Conservation (phyloP, 2,888 invertebrate genomes). For the Phragmatobia fuliginosa region DNA sequence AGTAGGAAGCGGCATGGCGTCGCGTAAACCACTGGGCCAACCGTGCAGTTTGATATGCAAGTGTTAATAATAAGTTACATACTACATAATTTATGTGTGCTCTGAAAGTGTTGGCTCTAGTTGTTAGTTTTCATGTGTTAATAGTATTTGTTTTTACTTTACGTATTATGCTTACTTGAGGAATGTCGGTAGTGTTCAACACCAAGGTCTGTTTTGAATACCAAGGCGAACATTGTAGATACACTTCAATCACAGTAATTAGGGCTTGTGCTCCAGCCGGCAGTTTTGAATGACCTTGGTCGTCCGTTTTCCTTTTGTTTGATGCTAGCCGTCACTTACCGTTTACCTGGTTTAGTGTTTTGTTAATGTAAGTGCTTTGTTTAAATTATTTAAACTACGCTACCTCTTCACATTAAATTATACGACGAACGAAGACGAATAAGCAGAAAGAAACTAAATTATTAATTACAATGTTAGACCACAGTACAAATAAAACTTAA, state of each 20-base stretch:
- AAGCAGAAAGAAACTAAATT: not conserved
- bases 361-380: conserved; percentile 6
- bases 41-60: not conserved
- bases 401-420: not conserved
- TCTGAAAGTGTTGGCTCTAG: not conserved
- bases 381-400: not conserved
- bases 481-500: conserved; percentile 10
- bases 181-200: not conserved
- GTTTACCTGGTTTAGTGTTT: conserved; percentile 24
- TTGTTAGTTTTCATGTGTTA: not conserved
- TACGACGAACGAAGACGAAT: not conserved
- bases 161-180: conserved; percentile 12
- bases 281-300: conserved; percentile 6
- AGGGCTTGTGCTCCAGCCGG: conserved; percentile 11
- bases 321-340: conserved; percentile 15
- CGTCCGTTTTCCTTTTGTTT: conserved; percentile 13
- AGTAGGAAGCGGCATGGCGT: no score
- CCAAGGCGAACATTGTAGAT: conserved; percentile 15
- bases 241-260: conserved; percentile 14
- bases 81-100: not conserved
- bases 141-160: not conserved
- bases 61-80: not conserved
- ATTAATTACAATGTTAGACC: conserved; percentile 8
- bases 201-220: conserved; percentile 12
- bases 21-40: no score